A percentile compares a stretch with the other conserved stretches of the same genome.
Conservation (phyloP, 2,113 vertebrate species). For the Pandion haliaetus region DNA sequence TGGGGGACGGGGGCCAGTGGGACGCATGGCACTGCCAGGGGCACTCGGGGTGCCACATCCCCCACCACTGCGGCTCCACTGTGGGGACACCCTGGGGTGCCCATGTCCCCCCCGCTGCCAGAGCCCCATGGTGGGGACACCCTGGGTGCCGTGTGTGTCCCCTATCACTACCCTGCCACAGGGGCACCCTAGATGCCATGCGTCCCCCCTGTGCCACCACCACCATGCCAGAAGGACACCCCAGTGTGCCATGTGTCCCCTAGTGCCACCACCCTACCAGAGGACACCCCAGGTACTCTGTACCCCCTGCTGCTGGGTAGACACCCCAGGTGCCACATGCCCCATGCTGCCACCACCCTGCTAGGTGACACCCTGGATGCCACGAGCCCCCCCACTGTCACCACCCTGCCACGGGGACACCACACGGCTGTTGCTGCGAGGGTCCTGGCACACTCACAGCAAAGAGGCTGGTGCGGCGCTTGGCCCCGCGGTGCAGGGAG, state of each 20-base stretch:
- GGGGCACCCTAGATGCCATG: too few relatives aligned
- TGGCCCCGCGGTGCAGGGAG: constrained; percentile 82
- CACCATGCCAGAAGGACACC: neutral
- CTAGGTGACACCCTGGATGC: neutral
- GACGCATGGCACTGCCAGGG: neutral
- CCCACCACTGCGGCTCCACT: accelerated
- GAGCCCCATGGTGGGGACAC: neutral
- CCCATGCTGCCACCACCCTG: neutral
- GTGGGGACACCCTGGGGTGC: neutral
- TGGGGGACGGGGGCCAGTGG: accelerated
- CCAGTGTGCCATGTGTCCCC: neutral
- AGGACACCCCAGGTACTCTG: neutral
- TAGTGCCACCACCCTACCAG: neutral
- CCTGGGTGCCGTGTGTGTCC: neutral
- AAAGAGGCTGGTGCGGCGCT: constrained; percentile 93
- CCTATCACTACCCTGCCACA: neutral
- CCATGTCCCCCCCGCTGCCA: accelerated
- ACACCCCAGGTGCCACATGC: neutral
- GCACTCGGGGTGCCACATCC: neutral
- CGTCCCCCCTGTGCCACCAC: neutral
- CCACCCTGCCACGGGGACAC: too few relatives aligned
- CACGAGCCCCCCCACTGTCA: accelerated
- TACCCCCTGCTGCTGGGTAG: neutral
- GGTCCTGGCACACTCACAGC: constrained; percentile 71
- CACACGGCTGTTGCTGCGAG: accelerated